Evolutionary conservation across 2,888 invertebrate genomes (phyloP).

Genomic region (Laspeyria flexula): DNA sequence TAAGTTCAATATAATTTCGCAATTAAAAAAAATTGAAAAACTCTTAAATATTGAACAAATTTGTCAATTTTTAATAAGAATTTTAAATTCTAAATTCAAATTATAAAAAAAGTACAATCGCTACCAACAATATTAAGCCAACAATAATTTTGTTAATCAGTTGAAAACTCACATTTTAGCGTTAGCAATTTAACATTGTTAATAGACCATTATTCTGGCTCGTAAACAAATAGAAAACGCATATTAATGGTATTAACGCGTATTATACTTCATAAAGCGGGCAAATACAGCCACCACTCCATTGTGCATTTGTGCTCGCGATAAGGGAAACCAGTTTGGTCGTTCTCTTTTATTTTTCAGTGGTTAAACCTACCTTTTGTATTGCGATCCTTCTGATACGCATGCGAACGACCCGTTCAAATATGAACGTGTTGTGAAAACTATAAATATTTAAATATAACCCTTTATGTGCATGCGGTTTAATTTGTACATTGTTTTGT

Average conservation of each 20-base stretch:
- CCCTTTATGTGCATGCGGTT: constrained; percentile 35
- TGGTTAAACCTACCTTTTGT: constrained; percentile 50
- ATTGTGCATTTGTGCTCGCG: constrained; percentile 56
- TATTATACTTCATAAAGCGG: constrained; percentile 62
- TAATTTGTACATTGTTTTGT: constrained; percentile 39
- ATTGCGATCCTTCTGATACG: constrained; percentile 46
- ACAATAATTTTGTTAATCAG: constrained; percentile 58
- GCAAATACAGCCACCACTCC: constrained; percentile 26
- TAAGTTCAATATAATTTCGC: too few species aligned
- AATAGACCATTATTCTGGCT: constrained; percentile 58
- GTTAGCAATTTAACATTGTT: constrained; percentile 64
- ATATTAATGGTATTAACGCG: constrained; percentile 55
- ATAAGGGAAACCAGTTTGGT: constrained; percentile 56
- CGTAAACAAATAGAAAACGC: constrained; percentile 72
- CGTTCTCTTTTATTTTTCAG: constrained; percentile 57
- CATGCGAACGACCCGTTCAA: constrained; percentile 33
- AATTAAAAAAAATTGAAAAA: too few species aligned
- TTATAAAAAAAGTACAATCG: constrained; percentile 10
- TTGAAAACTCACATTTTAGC: constrained; percentile 43
- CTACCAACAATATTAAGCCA: constrained; percentile 17
- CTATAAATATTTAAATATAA: constrained; percentile 15
- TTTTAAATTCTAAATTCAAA: constrained; percentile 10
- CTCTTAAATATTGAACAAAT: too few species aligned
- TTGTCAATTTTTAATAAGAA: too few species aligned
- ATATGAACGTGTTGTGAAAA: constrained; percentile 33